phyloP scores from a whole-genome alignment of 2,888 invertebrate genomes.

The Hypomecis punctinalis region DNA sequence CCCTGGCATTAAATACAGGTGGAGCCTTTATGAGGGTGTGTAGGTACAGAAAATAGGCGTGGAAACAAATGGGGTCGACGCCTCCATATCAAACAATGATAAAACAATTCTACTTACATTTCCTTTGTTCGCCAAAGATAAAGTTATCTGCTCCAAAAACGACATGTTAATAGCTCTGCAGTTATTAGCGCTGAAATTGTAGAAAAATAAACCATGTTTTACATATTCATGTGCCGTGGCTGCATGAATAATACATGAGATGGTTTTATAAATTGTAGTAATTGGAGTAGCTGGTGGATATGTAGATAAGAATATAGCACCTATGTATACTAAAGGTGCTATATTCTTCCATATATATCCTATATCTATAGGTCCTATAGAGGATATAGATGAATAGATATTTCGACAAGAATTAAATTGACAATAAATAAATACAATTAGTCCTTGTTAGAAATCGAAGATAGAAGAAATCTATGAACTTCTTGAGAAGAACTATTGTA shows the following conservation, averaged over 20 bases:
- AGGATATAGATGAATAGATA: too few species aligned
- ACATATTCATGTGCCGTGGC: constrained; percentile 20
- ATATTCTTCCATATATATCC: too few species aligned
- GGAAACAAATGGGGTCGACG: constrained; percentile 53
- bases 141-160: constrained; percentile 43
- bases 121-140: constrained; percentile 59
- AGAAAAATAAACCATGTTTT: constrained; percentile 20
- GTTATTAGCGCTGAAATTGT: constrained; percentile 13
- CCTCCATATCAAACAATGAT: constrained; percentile 58
- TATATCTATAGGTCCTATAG: too few species aligned
- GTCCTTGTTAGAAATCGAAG: too few species aligned
- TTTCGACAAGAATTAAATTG: too few species aligned
- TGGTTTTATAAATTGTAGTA: background rate
- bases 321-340: too few species aligned
- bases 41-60: constrained; percentile 38
- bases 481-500: too few species aligned
- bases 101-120: constrained; percentile 60
- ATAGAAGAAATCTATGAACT: too few species aligned
- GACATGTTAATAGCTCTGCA: constrained; percentile 26
- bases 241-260: constrained; percentile 26
- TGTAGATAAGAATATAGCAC: too few species aligned
- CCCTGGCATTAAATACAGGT: constrained; percentile 5
- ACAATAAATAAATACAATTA: too few species aligned
- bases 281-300: background rate
- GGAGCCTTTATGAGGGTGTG: constrained; percentile 7